These are phyloP conservation scores for Yponomeuta plumbellus DNA, from an alignment of 2,888 invertebrate species.

Conservation along the genomic window DNA sequence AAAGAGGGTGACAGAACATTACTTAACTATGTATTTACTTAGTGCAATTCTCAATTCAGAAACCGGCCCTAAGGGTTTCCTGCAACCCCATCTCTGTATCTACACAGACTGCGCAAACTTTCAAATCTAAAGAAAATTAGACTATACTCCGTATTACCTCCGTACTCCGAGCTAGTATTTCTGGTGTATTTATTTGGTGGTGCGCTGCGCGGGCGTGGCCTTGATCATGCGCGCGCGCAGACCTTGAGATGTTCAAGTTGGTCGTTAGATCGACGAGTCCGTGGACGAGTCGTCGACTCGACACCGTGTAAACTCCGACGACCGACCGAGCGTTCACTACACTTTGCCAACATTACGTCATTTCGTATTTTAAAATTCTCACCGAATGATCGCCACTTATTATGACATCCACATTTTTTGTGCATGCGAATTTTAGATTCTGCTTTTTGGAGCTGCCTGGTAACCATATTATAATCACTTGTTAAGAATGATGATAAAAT, in stretches of 20 bases:
- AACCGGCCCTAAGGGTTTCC: too few species aligned
- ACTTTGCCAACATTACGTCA: conserved; percentile 65
- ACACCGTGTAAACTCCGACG: conserved; percentile 24
- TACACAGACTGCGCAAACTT: too few species aligned
- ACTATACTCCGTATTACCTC: too few species aligned
- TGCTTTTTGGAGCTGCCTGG: not conserved
- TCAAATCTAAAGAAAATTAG: too few species aligned
- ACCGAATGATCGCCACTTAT: conserved; percentile 48
- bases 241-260: conserved; percentile 53
- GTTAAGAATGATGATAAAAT: not conserved
- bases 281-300: conserved; percentile 43
- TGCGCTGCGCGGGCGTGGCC: conserved; percentile 36
- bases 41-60: too few species aligned
- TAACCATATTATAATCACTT: not conserved
- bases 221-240: conserved; percentile 53
- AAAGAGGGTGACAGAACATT: too few species aligned
- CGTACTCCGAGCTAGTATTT: too few species aligned
- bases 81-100: too few species aligned
- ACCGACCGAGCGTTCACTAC: conserved; percentile 58
- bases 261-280: conserved; percentile 30
- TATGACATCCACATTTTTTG: conserved; percentile 15
- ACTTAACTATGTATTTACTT: too few species aligned
- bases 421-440: conserved; percentile 16
- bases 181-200: too few species aligned
- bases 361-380: conserved; percentile 49